Evolutionary conservation across 1,140 invertebrate species (phyloP).

Genomic region (Hylaeus anthracinus): DNA sequence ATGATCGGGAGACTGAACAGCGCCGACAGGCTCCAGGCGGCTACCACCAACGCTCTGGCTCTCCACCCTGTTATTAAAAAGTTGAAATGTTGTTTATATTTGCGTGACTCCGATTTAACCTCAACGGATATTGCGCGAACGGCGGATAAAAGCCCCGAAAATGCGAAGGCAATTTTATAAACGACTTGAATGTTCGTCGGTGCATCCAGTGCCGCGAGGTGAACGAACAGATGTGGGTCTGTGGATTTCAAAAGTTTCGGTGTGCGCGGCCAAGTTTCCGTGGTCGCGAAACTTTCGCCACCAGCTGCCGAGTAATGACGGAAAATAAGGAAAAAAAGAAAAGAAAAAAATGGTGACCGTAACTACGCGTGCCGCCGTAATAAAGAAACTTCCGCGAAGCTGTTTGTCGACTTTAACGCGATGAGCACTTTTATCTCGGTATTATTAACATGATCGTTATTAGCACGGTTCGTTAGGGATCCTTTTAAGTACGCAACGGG

Average conservation of each 20-base stretch:
- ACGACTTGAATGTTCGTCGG: background rate
- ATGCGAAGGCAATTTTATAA: background rate
- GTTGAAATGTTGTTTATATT: background rate
- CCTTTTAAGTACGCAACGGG: background rate
- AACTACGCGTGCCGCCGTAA: background rate
- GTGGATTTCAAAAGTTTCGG: background rate
- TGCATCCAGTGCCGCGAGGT: too few relatives aligned
- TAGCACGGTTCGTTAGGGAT: background rate
- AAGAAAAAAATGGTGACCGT: background rate
- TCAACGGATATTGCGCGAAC: background rate
- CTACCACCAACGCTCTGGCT: slow-evolving; percentile 88
- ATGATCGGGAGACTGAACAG: slow-evolving; percentile 92
- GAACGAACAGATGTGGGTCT: slow-evolving; percentile 12
- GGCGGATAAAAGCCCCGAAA: background rate
- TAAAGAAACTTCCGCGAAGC: slow-evolving; percentile 10
- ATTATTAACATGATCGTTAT: background rate
- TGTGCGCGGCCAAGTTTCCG: background rate
- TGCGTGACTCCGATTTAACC: background rate
- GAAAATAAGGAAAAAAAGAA: background rate
- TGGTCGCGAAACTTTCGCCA: slow-evolving; percentile 3
- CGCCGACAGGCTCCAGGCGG: slow-evolving; percentile 91
- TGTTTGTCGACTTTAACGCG: background rate
- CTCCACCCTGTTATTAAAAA: slow-evolving; percentile 87
- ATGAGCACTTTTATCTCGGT: background rate
- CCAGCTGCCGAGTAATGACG: slow-evolving; percentile 4